Conservation (phyloP, 2,113 vertebrate species). For the Lagopus muta region DNA sequence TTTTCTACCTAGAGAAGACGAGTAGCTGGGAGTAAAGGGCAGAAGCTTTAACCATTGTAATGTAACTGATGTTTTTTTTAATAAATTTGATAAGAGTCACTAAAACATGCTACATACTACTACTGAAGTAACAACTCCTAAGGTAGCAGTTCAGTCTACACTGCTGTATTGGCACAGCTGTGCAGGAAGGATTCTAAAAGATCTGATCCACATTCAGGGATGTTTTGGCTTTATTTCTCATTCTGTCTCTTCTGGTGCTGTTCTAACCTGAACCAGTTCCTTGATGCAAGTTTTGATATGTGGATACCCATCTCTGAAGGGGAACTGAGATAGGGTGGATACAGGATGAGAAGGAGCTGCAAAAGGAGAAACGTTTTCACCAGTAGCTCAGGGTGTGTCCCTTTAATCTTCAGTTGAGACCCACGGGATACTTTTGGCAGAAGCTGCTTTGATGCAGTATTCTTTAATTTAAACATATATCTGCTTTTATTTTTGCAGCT, state of each 20-base stretch:
- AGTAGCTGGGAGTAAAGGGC: not conserved
- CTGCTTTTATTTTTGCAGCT: conserved; percentile 69
- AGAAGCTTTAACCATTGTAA: not conserved
- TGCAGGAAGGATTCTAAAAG: not conserved
- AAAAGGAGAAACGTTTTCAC: not conserved
- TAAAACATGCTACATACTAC: not conserved
- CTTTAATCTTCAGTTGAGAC: accelerated
- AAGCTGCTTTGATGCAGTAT: not conserved
- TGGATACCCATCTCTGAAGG: accelerated
- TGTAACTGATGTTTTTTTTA: not conserved
- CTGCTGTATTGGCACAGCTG: not conserved
- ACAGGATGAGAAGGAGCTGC: not conserved
- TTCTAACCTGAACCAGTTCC: not conserved
- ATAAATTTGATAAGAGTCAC: not conserved
- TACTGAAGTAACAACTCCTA: not conserved
- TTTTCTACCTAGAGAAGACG: not conserved
- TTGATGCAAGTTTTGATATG: not conserved
- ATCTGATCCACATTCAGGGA: not conserved
- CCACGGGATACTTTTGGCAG: not conserved
- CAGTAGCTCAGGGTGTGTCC: not conserved
- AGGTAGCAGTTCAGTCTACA: not conserved
- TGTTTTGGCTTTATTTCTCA: not conserved
- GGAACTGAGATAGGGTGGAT: not conserved
- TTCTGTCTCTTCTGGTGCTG: accelerated
- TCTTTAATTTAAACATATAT: not conserved